phyloP scores from a whole-genome alignment of 1,140 invertebrate genomes.

The Chironomus tepperi region DNA sequence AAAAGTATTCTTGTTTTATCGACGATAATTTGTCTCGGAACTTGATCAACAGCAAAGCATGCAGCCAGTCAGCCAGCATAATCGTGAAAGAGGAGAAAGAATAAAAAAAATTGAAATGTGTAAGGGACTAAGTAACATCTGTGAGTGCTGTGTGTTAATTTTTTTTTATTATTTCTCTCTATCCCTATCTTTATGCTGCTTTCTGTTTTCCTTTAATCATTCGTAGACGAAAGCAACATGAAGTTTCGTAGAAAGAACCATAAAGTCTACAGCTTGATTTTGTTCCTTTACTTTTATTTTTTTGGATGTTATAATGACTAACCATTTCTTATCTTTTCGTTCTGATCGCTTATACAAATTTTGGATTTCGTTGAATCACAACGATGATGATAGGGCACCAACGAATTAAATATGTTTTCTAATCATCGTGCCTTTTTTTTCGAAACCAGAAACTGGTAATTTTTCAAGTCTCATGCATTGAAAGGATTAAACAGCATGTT shows the following conservation, averaged over 20 bases:
- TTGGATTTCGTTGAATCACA: no score
- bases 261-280: background rate
- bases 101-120: background rate
- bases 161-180: background rate
- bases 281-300: no score
- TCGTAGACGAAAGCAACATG: background rate
- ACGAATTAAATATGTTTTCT: no score
- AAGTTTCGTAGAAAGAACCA: background rate
- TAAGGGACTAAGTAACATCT: background rate
- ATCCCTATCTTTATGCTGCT: background rate
- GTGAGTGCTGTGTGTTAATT: constrained; percentile 22
- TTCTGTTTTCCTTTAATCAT: background rate
- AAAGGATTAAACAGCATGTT: no score
- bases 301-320: no score
- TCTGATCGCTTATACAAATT: no score
- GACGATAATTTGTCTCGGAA: constrained; percentile 15
- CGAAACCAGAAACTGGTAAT: no score
- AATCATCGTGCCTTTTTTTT: no score
- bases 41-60: background rate
- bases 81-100: background rate
- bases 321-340: no score
- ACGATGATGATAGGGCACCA: no score
- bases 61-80: background rate
- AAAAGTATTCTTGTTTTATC: background rate
- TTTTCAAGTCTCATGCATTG: no score